Conservation (phyloP, 1,140 invertebrate species). For the Formica selysi region DNA sequence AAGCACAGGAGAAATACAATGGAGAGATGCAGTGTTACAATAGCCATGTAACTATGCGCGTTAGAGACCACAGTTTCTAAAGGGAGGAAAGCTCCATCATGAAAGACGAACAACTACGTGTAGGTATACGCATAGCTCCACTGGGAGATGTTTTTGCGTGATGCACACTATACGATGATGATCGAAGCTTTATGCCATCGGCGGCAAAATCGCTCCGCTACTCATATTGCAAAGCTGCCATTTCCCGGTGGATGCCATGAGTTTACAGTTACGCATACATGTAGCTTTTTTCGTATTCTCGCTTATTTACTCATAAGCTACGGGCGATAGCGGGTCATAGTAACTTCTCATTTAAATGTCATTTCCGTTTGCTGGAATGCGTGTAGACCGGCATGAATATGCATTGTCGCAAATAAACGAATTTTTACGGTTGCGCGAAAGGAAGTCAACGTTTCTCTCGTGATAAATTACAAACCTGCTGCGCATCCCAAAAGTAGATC, state of each 20-base stretch:
- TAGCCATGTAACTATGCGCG: constrained; percentile 34
- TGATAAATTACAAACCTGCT: constrained; percentile 1
- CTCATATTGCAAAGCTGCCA: background rate
- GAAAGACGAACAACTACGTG: background rate
- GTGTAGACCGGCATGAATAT: constrained; percentile 19
- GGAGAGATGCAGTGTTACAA: background rate
- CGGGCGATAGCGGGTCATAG: background rate
- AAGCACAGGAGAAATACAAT: background rate
- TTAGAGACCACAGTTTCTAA: background rate
- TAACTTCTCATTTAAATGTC: constrained; percentile 46
- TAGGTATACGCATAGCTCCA: too few relatives aligned
- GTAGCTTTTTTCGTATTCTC: constrained; percentile 3
- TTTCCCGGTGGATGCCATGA: background rate
- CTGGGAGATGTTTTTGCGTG: constrained; percentile 6
- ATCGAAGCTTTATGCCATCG: constrained; percentile 29
- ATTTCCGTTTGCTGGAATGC: constrained; percentile 16
- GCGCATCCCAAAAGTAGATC: background rate
- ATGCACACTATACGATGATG: background rate
- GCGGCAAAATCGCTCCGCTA: background rate
- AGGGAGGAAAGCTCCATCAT: background rate
- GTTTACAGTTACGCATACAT: constrained; percentile 29
- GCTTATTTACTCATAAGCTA: constrained; percentile 48
- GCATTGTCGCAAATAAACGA: constrained; percentile 19
- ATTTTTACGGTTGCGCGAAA: constrained; percentile 12
- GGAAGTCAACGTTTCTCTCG: background rate